These are phyloP conservation scores for Melanerpes formicivorus DNA, from an alignment of 2,113 vertebrate species.

Conservation along the genomic window DNA sequence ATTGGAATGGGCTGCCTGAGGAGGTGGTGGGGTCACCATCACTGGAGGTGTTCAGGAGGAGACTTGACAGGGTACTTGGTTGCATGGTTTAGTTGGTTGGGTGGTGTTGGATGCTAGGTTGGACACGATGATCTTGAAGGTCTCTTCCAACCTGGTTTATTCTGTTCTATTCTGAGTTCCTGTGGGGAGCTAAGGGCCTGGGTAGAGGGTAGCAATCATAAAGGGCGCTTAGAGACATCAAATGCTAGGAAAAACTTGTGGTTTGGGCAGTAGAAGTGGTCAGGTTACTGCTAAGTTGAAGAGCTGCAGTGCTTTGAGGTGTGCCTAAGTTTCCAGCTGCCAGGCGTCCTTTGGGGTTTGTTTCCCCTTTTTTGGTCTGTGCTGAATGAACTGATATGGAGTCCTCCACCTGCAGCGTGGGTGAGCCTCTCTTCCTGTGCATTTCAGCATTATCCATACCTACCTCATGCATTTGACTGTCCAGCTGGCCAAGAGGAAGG, in stretches of 20 bases:
- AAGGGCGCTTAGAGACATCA: neutral
- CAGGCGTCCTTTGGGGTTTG: neutral
- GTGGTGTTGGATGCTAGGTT: no score
- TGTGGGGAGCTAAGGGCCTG: neutral
- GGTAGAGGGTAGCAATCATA: neutral
- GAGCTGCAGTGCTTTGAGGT: neutral
- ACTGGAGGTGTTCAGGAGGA: no score
- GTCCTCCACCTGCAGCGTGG: neutral
- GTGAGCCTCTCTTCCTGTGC: neutral
- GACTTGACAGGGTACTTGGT: no score
- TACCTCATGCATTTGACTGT: neutral
- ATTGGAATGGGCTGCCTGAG: no score
- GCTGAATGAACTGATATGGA: neutral
- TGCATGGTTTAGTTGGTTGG: no score
- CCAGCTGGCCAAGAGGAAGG: neutral
- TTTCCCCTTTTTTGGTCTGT: neutral
- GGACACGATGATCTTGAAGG: no score
- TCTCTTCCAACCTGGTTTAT: no score
- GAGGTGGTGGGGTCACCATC: no score
- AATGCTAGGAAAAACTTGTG: neutral
- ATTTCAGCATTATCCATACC: neutral
- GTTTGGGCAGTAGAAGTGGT: neutral
- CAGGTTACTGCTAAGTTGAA: neutral
- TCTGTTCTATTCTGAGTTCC: neutral
- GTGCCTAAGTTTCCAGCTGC: neutral